Evolutionary conservation across 2,113 vertebrate genomes (phyloP).

Genomic region (Phalacrocorax aristotelis): DNA sequence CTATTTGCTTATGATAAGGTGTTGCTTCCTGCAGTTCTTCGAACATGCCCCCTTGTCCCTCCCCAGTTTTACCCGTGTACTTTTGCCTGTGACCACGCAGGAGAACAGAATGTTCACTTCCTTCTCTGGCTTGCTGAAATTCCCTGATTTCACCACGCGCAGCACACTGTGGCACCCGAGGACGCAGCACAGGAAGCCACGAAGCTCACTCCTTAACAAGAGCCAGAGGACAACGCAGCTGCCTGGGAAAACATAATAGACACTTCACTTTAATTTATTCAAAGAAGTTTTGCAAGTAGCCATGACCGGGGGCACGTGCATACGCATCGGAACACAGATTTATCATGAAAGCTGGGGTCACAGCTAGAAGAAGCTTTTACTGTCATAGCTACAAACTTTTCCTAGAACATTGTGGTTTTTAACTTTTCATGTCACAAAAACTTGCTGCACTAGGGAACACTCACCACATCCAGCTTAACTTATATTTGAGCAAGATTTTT

Average conservation of each 20-base stretch:
- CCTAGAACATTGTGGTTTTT: neutral
- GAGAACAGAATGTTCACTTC: conserved; percentile 17
- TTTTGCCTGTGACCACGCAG: neutral
- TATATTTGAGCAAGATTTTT: neutral
- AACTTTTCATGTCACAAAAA: neutral
- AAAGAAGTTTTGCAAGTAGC: neutral
- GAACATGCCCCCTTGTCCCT: neutral
- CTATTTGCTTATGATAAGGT: neutral
- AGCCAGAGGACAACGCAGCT: neutral
- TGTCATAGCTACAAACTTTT: neutral
- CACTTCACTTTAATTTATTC: neutral
- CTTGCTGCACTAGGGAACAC: neutral
- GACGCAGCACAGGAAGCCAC: neutral
- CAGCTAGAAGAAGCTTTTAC: neutral
- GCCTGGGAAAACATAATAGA: neutral
- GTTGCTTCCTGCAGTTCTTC: neutral
- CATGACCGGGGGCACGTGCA: neutral
- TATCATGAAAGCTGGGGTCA: neutral
- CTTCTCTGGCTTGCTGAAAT: neutral
- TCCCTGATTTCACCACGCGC: conserved; percentile 18
- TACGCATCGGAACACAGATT: rapidly evolving
- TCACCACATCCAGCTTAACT: neutral
- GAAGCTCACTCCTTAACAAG: neutral
- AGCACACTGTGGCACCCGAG: neutral
- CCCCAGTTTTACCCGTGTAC: neutral